Percentiles rank a stretch among this genome's conserved stretches.
Conservation (phyloP, 2,888 invertebrate species). For the Drymonia ruficornis region DNA sequence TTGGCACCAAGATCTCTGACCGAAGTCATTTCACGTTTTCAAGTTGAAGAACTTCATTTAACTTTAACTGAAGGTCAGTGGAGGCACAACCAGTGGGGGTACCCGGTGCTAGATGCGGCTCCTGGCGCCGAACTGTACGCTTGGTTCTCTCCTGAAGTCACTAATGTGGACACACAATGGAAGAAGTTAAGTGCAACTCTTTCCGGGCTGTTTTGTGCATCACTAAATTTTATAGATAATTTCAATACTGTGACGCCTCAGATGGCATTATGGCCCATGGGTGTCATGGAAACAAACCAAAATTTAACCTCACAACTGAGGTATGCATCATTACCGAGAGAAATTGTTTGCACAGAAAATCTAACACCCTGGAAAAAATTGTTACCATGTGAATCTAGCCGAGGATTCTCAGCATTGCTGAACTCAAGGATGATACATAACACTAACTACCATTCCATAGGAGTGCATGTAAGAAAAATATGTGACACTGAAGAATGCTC, state of each 20-base stretch:
- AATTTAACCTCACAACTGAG: conserved; percentile 85
- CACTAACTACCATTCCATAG: conserved; percentile 96
- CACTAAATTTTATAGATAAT: conserved; percentile 96
- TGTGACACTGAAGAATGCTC: conserved; percentile 87
- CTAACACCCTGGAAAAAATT: conserved; percentile 99
- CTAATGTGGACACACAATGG: conserved; percentile 93
- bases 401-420: conserved; percentile 93
- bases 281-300: conserved; percentile 80
- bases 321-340: conserved; percentile 96
- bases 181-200: conserved; percentile 94
- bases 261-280: conserved; percentile 92
- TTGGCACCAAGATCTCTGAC: conserved; percentile 95
- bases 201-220: conserved; percentile 98
- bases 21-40: conserved; percentile 93
- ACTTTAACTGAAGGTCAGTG: conserved; percentile 97
- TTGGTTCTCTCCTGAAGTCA: conserved; percentile 91
- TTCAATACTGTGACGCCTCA: conserved; percentile 94
- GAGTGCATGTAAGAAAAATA: conserved; percentile 92
- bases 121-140: conserved; percentile 98
- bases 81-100: conserved; percentile 97
- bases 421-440: conserved; percentile 97
- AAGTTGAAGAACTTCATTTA: conserved; percentile 95
- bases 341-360: conserved; percentile 99
- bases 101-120: conserved; percentile 94
- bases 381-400: conserved; percentile 96